A percentile compares a stretch with the other conserved stretches of the same genome.
These are phyloP conservation scores for Eupsilia transversa DNA, from an alignment of 2,888 invertebrate species.

Conservation along the genomic window DNA sequence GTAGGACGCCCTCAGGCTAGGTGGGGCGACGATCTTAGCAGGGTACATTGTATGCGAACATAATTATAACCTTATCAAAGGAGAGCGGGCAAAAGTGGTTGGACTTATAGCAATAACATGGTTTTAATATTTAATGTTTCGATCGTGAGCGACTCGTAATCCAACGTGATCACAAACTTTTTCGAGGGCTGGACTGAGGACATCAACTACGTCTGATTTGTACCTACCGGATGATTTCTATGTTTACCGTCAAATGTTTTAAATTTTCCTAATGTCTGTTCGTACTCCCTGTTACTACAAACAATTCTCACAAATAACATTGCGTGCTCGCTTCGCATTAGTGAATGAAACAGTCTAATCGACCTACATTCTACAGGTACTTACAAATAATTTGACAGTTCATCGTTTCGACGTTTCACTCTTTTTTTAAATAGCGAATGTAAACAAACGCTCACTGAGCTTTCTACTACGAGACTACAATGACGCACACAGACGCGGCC, in stretches of 20 bases:
- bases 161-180: no score
- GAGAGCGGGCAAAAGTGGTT: no score
- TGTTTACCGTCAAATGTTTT: background rate
- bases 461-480: constrained; percentile 76
- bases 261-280: background rate
- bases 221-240: background rate
- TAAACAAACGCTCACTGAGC: constrained; percentile 78
- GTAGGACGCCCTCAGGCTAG: background rate
- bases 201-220: background rate
- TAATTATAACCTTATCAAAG: no score
- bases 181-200: no score
- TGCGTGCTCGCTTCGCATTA: constrained; percentile 42
- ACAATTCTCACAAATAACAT: constrained; percentile 13
- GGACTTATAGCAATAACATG: no score
- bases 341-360: constrained; percentile 38
- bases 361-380: constrained; percentile 69
- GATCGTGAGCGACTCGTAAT: no score
- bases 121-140: no score
- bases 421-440: constrained; percentile 75
- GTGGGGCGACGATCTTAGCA: background rate
- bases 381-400: constrained; percentile 71
- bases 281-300: background rate
- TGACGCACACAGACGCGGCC: constrained; percentile 71
- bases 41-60: no score
- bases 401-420: constrained; percentile 75